Base-by-base conservation (phyloP, 2,888 invertebrate genomes). In the Protophormia terraenovae region DNA sequence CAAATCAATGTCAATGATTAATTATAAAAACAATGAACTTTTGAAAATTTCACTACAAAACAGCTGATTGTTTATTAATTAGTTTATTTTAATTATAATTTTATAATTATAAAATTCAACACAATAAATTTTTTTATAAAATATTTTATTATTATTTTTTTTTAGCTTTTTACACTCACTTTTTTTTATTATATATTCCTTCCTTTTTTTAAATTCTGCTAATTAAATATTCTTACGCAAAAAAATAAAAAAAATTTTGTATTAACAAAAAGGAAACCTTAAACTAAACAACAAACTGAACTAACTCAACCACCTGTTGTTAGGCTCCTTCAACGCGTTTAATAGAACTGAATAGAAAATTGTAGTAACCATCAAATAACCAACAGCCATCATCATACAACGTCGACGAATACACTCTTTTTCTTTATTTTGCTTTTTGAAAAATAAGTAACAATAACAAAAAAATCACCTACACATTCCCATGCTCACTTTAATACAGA, bases 251-350 rank as follows among this genome's bases (percentile, higher is more conserved):
- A 47, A 41, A 38, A 3, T 16, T 45, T 14, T 45, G 5, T 45
- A 62, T 45, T n/a, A 22, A 73, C n/a, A 45, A 14, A 22, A 35
- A 76, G 58, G 22, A 75, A 60, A 53, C n/a, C 19, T 35, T 55
- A 38, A 53, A 69, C 10, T 50, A 10, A 64, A 67, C 50, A 19
- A 81, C 22, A 27, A 14, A 60, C 14, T 32, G 7, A 53, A 55
- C 10, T 64, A 66, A 32, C 12, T 32, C 3, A 62, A 75, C 82
- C 85, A 85, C 85, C 85, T 85, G 85, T 85, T 85, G 85, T 85
- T 72, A 78, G 69, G 85, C 14, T 85, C 75, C 69, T 78, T 82
- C 85, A 41, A 82, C 82, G 82, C 82, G 78, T 75, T 78, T 62
- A 60, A 71, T 78, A 71, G 47, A 66, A 85, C 85, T 85, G 66